Evolutionary conservation across 2,888 invertebrate genomes (phyloP).

Genomic region (Alcis repandata): DNA sequence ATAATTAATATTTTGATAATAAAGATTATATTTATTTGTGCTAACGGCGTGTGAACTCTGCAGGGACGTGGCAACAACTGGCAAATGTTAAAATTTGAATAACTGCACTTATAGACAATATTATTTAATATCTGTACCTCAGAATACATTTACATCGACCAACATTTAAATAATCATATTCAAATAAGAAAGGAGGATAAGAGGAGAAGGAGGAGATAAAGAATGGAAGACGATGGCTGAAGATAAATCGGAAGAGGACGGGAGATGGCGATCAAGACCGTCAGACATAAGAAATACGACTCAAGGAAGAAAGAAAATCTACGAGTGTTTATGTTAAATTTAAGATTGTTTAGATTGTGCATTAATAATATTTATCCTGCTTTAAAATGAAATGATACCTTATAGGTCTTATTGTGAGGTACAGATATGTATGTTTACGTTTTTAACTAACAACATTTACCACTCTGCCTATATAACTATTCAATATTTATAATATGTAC

Average conservation of each 20-base stretch:
- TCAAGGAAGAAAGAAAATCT: background rate
- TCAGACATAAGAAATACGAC: too few relatives aligned
- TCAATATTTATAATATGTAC: conserved; percentile 88
- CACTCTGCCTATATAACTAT: conserved; percentile 81
- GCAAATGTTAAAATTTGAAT: conserved; percentile 87
- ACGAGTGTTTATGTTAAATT: background rate
- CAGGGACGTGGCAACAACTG: conserved; percentile 78
- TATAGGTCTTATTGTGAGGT: conserved; percentile 49
- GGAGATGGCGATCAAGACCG: too few relatives aligned
- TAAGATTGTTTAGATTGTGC: background rate
- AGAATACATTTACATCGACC: background rate
- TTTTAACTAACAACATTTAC: conserved; percentile 69
- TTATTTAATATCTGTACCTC: conserved; percentile 16
- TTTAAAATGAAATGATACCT: background rate
- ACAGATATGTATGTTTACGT: conserved; percentile 71
- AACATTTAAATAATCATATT: too few relatives aligned
- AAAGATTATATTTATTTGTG: conserved; percentile 72
- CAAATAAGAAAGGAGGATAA: too few relatives aligned
- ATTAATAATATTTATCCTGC: too few relatives aligned
- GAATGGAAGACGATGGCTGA: too few relatives aligned
- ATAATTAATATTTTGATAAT: conserved; percentile 52
- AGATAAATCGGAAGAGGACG: too few relatives aligned
- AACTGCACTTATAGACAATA: conserved; percentile 78
- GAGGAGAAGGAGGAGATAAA: too few relatives aligned
- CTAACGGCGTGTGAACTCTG: conserved; percentile 81